Percentiles rank a stretch among this genome's conserved stretches.
Conservation (phyloP, 2,797 vertebrate genomes). For the Trichosurus vulpecula region DNA sequence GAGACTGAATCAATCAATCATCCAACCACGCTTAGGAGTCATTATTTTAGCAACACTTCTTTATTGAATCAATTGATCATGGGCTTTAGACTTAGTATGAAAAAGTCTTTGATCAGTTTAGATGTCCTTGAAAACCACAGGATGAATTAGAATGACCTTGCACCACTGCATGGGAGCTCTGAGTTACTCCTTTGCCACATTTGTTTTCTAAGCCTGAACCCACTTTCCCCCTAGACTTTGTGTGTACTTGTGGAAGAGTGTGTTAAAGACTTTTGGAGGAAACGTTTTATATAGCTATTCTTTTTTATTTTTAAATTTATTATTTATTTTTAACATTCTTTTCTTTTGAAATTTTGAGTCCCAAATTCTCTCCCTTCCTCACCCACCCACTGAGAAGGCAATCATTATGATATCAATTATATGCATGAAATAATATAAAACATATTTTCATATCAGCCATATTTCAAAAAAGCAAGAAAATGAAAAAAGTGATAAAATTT, state of each 20-base stretch:
- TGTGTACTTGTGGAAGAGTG: background rate
- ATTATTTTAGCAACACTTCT: background rate
- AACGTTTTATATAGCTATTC: background rate
- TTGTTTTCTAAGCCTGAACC: background rate
- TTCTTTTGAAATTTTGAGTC: background rate
- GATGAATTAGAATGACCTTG: background rate
- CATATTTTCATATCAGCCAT: too few species aligned
- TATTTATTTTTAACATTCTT: background rate
- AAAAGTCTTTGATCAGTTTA: background rate
- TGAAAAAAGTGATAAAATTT: too few species aligned
- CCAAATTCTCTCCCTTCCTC: background rate
- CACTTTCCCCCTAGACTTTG: background rate
- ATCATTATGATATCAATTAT: too few species aligned
- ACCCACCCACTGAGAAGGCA: too few species aligned
- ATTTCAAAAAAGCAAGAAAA: too few species aligned
- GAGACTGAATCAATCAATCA: background rate
- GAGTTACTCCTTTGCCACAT: background rate
- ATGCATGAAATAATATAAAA: too few species aligned
- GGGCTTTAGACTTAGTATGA: background rate
- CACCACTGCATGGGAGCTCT: background rate
- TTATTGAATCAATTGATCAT: background rate
- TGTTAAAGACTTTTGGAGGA: background rate
- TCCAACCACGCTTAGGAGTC: background rate
- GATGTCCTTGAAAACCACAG: background rate
- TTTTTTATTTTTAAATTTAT: background rate